Conservation (phyloP, 1,140 invertebrate genomes). For the Bombus vancouverensis region DNA sequence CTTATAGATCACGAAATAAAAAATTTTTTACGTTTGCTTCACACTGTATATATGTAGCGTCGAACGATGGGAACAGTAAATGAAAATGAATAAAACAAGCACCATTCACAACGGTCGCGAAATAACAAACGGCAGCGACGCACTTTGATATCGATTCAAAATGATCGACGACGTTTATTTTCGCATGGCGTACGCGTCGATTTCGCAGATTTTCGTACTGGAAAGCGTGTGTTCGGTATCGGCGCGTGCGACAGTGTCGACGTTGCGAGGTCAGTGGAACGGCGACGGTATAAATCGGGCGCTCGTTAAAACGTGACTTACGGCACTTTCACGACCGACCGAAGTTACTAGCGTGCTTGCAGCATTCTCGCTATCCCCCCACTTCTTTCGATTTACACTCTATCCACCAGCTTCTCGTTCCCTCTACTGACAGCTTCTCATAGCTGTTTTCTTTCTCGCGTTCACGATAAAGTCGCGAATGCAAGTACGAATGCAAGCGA, state of each 20-base stretch:
- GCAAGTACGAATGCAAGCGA: neutral
- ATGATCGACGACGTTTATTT: slow-evolving; percentile 19
- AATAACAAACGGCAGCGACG: neutral
- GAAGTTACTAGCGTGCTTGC: slow-evolving; percentile 42
- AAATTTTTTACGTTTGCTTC: neutral
- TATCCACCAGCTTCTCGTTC: neutral
- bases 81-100: neutral
- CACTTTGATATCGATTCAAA: slow-evolving; percentile 2
- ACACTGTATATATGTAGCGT: too few species aligned
- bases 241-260: slow-evolving; percentile 12
- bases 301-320: slow-evolving; percentile 60
- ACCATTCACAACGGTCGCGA: neutral
- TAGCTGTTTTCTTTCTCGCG: neutral
- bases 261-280: slow-evolving; percentile 53
- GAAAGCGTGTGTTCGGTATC: slow-evolving; percentile 1
- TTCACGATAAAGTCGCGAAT: neutral
- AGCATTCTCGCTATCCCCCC: slow-evolving; percentile 24
- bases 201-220: slow-evolving; percentile 27
- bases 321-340: slow-evolving; percentile 55
- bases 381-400: neutral
- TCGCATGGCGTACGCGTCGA: neutral
- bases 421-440: neutral
- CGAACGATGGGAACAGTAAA: neutral
- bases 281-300: slow-evolving; percentile 55
- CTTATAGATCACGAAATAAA: neutral